phyloP scores from a whole-genome alignment of 2,888 invertebrate species.

The Tetanocera ferruginea region DNA sequence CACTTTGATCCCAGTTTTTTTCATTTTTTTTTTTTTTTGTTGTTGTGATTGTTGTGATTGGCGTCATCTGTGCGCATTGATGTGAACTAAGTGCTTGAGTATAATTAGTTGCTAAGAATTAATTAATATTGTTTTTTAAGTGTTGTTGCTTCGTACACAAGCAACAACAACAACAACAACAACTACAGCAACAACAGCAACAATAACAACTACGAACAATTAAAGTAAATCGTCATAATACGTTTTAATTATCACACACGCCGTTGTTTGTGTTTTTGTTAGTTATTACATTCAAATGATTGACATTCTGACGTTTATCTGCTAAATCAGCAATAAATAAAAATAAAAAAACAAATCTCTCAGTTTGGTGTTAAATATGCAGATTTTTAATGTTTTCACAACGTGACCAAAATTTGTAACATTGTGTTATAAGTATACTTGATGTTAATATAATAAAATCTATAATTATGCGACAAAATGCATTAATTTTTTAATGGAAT shows the following conservation, averaged over 20 bases:
- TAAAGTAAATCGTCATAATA: background rate
- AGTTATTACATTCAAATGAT: no score
- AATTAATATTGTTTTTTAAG: background rate
- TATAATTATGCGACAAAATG: background rate
- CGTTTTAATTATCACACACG: background rate
- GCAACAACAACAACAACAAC: background rate
- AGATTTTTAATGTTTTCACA: background rate
- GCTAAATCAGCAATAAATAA: no score
- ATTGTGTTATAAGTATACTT: no score
- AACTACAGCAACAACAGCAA: background rate
- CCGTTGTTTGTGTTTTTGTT: no score
- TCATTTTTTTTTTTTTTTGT: background rate
- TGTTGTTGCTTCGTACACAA: background rate
- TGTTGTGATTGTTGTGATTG: background rate
- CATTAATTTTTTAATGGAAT: background rate
- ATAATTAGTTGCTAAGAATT: background rate
- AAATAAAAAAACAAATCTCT: background rate
- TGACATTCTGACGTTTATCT: no score
- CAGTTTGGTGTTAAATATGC: background rate
- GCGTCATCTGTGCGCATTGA: conserved; percentile 2
- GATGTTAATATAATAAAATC: no score
- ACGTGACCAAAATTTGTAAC: background rate
- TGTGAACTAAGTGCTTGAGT: background rate
- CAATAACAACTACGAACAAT: background rate
- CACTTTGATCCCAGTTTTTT: background rate